Evolutionary conservation across 1,140 invertebrate genomes (phyloP), one percentile per base, ranked within the genome.

Genomic region (Conus ventricosus): DNA sequence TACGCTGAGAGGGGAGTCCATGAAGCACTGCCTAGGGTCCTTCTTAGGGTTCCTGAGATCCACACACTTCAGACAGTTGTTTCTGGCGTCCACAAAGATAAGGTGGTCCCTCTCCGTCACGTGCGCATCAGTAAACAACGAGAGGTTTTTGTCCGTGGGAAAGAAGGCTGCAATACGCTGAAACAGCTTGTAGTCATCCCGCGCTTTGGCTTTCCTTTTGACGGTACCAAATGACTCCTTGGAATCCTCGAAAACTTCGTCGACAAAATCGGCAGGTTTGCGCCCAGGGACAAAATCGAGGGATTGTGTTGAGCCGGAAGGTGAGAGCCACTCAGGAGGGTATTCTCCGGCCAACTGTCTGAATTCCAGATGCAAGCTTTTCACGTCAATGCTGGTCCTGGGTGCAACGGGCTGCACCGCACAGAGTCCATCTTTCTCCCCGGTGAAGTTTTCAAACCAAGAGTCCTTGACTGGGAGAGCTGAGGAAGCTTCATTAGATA

Each of bases 71-170:
- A 85, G 84, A n/a, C 84, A 85, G 13, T 85, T 3, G 84, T 85
- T 85, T 25, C 63, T 67, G 3, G 51, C 84, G 67, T 85, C 84
- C 27, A 85, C 25, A 25, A 85, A 63, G 8, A 85, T 67, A n/a
- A 85, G 67, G 17, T 23, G 84, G 63, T 67, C 84, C 13, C 63
- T 75, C 67, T 85, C 84, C 27, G 84, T 71, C 63, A 85, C 8
- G 84, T 85, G 84, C 17, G 75, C 23, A 51, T 85, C 84, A 23
- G 63, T 76, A 15, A 85, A 39, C 39, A 85, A 76, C 63, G 84
- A 11, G 63, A 0, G 71, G 20, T 75, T n/a, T 25, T 4, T 25
- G 84, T 85, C 84, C 63, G 25, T 39, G 4, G 63, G 84, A 51
- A 85, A 85, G 63, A 75, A 13, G 10, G 67, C 63, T 8, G 63